A percentile compares a stretch with the other conserved stretches of the same genome.
Evolutionary conservation across 1,140 invertebrate species (phyloP).

Genomic region (Heliconius himera): DNA sequence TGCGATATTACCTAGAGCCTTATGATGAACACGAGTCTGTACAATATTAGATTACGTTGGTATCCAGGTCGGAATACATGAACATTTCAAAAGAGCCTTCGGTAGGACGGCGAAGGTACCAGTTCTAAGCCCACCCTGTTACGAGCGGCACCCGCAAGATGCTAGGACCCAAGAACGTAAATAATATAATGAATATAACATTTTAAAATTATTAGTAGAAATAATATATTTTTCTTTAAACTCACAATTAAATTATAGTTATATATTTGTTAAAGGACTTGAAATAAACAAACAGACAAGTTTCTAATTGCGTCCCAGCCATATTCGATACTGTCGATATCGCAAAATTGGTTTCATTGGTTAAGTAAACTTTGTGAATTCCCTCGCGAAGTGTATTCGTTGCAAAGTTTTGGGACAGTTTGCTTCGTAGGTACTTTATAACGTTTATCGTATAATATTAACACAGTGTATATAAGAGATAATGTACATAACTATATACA

Average conservation of each 20-base stretch:
- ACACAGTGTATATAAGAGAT: not conserved
- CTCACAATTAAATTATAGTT: not conserved
- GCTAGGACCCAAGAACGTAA: too few relatives aligned
- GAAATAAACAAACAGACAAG: slow-evolving; percentile 3
- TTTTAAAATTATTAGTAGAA: too few relatives aligned
- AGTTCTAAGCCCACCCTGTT: too few relatives aligned
- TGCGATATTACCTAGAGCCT: too few relatives aligned
- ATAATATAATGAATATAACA: too few relatives aligned
- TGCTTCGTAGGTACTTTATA: not conserved
- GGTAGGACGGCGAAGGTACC: too few relatives aligned
- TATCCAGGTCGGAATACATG: too few relatives aligned
- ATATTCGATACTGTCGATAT: slow-evolving; percentile 42
- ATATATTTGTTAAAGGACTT: not conserved
- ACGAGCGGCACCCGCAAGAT: too few relatives aligned
- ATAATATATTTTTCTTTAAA: not conserved
- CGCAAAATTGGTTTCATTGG: slow-evolving; percentile 58
- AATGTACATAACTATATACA: not conserved
- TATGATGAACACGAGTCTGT: too few relatives aligned
- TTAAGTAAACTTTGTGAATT: slow-evolving; percentile 53
- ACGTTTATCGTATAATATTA: slow-evolving; percentile 1
- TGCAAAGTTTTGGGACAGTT: slow-evolving; percentile 45
- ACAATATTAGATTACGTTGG: too few relatives aligned
- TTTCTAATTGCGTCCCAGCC: not conserved
- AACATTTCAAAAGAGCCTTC: too few relatives aligned
- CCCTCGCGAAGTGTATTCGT: slow-evolving; percentile 45